Evolutionary conservation across 2,113 vertebrate species (phyloP), one percentile per base, ranked within the genome.

Genomic region (Aldabrachelys gigantea): DNA sequence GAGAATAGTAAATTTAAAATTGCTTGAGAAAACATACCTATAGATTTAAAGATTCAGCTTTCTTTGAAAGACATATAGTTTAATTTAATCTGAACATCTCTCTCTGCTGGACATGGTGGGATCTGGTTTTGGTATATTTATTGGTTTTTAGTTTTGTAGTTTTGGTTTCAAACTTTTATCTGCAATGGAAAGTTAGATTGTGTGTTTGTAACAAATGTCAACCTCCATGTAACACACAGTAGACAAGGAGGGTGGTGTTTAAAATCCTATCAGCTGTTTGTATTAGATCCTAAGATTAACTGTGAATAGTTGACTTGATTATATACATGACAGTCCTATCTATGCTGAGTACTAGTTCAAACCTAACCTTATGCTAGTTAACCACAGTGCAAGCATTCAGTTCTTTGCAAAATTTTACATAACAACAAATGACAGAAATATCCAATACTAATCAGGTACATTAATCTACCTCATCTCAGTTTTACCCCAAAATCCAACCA

Each of bases 151-250:
- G 12, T 69, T 69, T 24, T 88, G 21, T 16, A n/a, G 6, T 19
- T 92, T 93, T 62, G 10, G 1, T 65, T 38, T 80, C 44, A 35
- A 53, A 72, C 27, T 88, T 90, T 92, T 35, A n/a, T 5, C 16
- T 87, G 4, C 44, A 83, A 41, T 82, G 54, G 44, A 82, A 84
- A 76, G 50, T 16, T 12, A 54, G 0, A 13, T 57, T 83, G 1
- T 2, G 24, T 12, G 1, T 69, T 95, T 11, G 21, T 69, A 21
- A 85, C 5, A 5, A 2, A 4, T 75, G 8, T 35, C 62, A 82
- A 82, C 29, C 10, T 2, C n/a, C 10, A 52, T 82, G 54, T 76
- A 80, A 24, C 5, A n/a, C 1, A 21, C 2, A 1, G 1, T 59
- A n/a, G 8, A 72, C 65, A 72, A 82, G 1, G 10, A 90, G 21